These are phyloP conservation scores for Xestia c-nigrum DNA, from an alignment of 2,888 invertebrate species.

Conservation along the genomic window DNA sequence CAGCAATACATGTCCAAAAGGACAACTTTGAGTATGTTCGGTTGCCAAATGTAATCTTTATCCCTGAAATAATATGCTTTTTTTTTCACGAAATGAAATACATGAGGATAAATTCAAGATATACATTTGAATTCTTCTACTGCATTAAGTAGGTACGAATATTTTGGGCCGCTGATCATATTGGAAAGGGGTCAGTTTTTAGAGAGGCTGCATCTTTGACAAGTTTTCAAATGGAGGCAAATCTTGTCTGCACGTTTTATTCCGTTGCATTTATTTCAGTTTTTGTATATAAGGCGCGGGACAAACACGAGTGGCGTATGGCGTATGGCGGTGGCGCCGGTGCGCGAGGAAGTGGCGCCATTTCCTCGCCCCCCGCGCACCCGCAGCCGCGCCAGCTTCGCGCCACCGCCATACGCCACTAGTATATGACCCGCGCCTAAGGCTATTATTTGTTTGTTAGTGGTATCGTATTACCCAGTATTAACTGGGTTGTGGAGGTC, in stretches of 20 bases:
- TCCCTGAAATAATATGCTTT: neutral
- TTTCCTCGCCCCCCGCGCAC: no score
- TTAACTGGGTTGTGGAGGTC: no score
- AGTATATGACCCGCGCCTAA: no score
- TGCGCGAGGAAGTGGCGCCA: no score
- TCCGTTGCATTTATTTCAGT: neutral
- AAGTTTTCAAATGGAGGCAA: neutral
- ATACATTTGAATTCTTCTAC: neutral
- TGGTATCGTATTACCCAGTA: no score
- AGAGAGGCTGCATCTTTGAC: neutral
- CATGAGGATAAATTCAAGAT: neutral
- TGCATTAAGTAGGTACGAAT: neutral
- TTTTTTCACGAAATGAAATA: neutral
- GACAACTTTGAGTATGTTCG: conserved; percentile 28
- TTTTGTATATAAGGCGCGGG: neutral
- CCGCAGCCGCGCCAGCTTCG: no score
- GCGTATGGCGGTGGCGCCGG: no score
- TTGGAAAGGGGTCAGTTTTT: neutral
- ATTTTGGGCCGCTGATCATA: neutral
- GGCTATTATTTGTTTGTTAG: no score
- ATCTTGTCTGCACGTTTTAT: neutral
- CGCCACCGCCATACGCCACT: no score
- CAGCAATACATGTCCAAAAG: conserved; percentile 43
- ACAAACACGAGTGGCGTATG: no score
- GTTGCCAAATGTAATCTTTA: conserved; percentile 52